phyloP scores from a whole-genome alignment of 2,797 vertebrate genomes.

The Telmatherina bonti region DNA sequence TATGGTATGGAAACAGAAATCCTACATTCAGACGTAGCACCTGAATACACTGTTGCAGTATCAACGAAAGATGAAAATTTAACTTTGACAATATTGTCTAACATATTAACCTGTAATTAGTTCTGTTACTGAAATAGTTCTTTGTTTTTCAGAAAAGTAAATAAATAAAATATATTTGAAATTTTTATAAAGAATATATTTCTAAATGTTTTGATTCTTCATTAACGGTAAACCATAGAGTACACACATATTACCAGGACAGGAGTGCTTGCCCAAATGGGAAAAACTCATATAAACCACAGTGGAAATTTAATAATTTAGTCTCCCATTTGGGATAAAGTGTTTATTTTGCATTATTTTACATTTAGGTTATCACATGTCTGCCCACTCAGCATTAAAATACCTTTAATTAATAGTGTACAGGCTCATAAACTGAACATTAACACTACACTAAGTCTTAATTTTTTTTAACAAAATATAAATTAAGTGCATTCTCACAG shows the following conservation, averaged over 20 bases:
- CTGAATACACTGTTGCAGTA: conserved; percentile 73
- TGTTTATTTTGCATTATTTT: too few relatives aligned
- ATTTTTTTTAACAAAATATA: too few relatives aligned
- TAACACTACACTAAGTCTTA: too few relatives aligned
- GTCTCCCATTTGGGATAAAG: not conserved
- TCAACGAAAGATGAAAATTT: conserved; percentile 70
- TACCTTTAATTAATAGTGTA: too few relatives aligned
- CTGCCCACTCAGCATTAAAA: too few relatives aligned
- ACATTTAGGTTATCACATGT: too few relatives aligned
- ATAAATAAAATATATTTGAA: conserved; percentile 83
- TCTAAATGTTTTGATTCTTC: conserved; percentile 47
- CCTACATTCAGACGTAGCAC: conserved; percentile 69
- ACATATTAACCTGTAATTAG: conserved; percentile 80
- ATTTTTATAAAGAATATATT: conserved; percentile 76
- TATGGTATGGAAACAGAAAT: conserved; percentile 73
- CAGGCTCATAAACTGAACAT: too few relatives aligned
- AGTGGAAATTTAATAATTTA: not conserved
- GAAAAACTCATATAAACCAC: not conserved
- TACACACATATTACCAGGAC: not conserved
- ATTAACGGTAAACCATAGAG: conserved; percentile 7
- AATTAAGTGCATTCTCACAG: too few relatives aligned
- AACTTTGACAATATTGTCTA: conserved; percentile 67
- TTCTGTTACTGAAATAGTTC: conserved; percentile 76
- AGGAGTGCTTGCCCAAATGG: not conserved
- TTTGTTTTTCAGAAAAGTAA: conserved; percentile 75